Base-by-base conservation (phyloP, 2,888 invertebrate genomes). In the Blastobasis lacticolella region DNA sequence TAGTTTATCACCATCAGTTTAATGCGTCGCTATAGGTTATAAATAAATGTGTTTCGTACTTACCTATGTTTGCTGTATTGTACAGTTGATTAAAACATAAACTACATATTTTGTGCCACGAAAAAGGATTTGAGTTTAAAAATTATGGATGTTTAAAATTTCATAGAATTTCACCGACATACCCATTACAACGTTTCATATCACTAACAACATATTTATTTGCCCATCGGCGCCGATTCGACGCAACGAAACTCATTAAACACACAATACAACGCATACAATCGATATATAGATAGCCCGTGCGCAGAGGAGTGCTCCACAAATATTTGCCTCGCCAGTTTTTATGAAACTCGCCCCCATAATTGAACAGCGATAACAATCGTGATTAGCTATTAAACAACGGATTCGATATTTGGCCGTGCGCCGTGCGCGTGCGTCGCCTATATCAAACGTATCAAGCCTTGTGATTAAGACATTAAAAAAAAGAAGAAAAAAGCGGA, bases 381-480 rank as follows among this genome's bases (percentile, higher is more conserved):
- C 62, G 54, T 61, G 66, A 72, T 71, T 66, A 68, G 67, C 65
- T 63, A 69, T 69, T 67, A 65, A 66, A 64, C 59, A 61, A 62
- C 60, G 57, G n/a, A 42, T 55, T 49, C 48, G 52, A 51, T 63
- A 57, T 58, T 66, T 65, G 63, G 66, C 57, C 59, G 58, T 53
- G 56, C 57, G 60, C 65, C 64, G 64, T 62, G 60, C 59, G 62
- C 62, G 63, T 64, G 61, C 61, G 58, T 59, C 60, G 54, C 53
- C 51, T 54, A 50, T 50, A 54, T 50, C 51, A 55, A 54, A 57
- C 49, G 46, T 67, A 60, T 62, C 58, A 58, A 56, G 53, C 59
- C 58, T 67, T 64, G 64, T 75, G 73, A 78, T 78, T 74, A 72
- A 76, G 70, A 69, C 65, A 62, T 67, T 59, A 60, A 62, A 57